These are phyloP conservation scores for Meteorus colon DNA, from an alignment of 2,888 invertebrate species.

Conservation along the genomic window DNA sequence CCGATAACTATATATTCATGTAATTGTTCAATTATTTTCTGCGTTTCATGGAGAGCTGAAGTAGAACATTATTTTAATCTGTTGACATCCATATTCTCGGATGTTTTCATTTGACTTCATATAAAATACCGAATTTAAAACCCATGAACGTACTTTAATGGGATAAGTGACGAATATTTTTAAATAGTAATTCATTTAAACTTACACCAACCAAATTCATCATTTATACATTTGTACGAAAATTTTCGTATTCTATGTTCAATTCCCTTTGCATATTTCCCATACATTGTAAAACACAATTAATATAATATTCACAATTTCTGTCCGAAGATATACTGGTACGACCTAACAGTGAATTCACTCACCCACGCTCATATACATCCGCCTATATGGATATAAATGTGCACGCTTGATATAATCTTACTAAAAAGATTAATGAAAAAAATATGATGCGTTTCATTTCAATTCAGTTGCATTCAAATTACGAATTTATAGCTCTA, in stretches of 20 bases:
- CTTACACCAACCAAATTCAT: not conserved
- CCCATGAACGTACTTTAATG: not conserved
- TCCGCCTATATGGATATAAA: no score
- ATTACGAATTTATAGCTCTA: no score
- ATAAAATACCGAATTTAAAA: not conserved
- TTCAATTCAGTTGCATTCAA: no score
- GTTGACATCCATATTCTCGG: constrained; percentile 38
- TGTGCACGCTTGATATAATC: no score
- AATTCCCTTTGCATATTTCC: no score
- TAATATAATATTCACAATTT: constrained; percentile 35
- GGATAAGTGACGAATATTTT: not conserved
- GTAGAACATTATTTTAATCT: constrained; percentile 54
- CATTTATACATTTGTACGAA: constrained; percentile 44
- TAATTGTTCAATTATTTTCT: constrained; percentile 53
- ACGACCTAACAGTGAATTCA: constrained; percentile 23
- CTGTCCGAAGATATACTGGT: constrained; percentile 47
- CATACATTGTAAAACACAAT: no score
- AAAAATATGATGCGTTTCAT: no score
- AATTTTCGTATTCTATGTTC: constrained; percentile 53
- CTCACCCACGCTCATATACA: constrained; percentile 10
- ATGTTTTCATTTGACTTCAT: not conserved
- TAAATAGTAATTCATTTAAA: not conserved
- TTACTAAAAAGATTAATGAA: no score
- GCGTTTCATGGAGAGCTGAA: constrained; percentile 30
- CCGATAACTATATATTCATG: constrained; percentile 50